These are phyloP conservation scores for Thalassoma bifasciatum DNA, from an alignment of 2,113 vertebrate genomes.

Conservation along the genomic window DNA sequence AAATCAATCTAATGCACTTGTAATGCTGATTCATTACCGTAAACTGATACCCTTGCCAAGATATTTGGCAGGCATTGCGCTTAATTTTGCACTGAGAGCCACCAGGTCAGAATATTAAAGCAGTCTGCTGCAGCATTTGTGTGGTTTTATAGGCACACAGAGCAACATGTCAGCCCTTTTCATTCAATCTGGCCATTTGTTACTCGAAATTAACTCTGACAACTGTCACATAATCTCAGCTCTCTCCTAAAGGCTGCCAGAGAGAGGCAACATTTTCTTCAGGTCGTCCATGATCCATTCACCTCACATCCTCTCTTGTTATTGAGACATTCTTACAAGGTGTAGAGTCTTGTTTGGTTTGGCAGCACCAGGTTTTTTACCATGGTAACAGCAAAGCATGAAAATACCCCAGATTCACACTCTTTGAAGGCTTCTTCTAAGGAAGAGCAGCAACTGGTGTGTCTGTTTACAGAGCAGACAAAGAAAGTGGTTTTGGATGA, in stretches of 20 bases:
- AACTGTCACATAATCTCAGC: background rate
- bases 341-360: background rate
- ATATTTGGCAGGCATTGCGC: constrained; percentile 21
- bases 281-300: background rate
- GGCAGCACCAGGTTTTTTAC: background rate
- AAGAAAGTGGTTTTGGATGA: background rate
- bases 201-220: constrained; percentile 7
- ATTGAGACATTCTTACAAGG: background rate
- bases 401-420: background rate
- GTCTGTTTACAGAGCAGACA: background rate
- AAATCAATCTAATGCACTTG: constrained; percentile 62
- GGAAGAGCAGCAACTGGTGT: background rate
- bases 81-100: constrained; percentile 11
- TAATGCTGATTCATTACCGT: constrained; percentile 51
- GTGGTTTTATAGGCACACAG: constrained; percentile 11
- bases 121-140: background rate
- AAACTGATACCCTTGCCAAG: constrained; percentile 18
- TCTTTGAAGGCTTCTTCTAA: background rate
- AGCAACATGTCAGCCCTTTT: background rate
- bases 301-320: background rate
- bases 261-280: background rate
- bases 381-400: background rate
- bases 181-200: constrained; percentile 6
- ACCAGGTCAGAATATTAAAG: constrained; percentile 35
- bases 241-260: background rate